Percentiles rank a stretch among this genome's conserved stretches.
Conservation (phyloP, 2,797 vertebrate genomes). For the Yasuhikotakia modesta region DNA sequence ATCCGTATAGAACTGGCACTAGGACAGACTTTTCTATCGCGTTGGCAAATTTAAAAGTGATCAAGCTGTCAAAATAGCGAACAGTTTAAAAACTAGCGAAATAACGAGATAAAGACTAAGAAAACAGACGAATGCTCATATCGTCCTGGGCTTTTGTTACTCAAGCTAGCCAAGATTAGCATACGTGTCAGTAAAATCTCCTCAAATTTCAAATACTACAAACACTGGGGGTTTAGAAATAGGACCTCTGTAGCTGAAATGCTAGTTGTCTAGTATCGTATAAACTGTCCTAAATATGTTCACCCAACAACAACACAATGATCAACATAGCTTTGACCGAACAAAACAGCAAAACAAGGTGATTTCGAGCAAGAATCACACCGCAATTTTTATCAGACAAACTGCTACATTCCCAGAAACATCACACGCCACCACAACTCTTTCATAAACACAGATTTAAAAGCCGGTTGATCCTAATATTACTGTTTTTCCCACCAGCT, state of each 20-base stretch:
- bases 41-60: slow-evolving; percentile 12
- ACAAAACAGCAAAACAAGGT: slow-evolving; percentile 51
- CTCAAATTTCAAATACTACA: slow-evolving; percentile 9
- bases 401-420: background rate
- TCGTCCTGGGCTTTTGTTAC: slow-evolving; percentile 55
- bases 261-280: background rate
- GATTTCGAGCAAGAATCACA: slow-evolving; percentile 29
- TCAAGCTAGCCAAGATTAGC: slow-evolving; percentile 51
- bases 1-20: slow-evolving; percentile 26
- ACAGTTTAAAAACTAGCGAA: background rate
- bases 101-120: background rate
- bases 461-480: background rate
- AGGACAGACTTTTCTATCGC: slow-evolving; percentile 8
- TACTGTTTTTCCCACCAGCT: slow-evolving; percentile 37
- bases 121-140: slow-evolving; percentile 21
- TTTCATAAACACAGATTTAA: background rate
- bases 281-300: slow-evolving; percentile 28
- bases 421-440: background rate
- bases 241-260: slow-evolving; percentile 1
- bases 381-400: slow-evolving; percentile 13
- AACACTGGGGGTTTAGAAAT: background rate
- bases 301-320: slow-evolving; percentile 27
- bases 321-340: slow-evolving; percentile 45
- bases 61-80: background rate
- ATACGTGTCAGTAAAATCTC: slow-evolving; percentile 34